These are phyloP conservation scores for Machimus rusticus DNA, from an alignment of 2,888 invertebrate species.

Conservation along the genomic window DNA sequence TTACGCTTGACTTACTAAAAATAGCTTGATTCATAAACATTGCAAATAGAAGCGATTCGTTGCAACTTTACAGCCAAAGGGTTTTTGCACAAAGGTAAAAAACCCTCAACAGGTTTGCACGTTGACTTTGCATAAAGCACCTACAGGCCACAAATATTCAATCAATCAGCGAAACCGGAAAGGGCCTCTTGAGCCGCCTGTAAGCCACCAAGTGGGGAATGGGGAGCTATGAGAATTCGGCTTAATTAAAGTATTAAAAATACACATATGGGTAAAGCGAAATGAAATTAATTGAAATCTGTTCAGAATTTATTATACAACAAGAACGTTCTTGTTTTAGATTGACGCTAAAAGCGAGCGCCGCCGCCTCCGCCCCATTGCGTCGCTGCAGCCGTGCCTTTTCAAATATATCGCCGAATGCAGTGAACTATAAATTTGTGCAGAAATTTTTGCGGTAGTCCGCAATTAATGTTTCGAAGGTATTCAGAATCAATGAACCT, in stretches of 20 bases:
- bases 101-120: not conserved
- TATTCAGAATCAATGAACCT: conserved; percentile 23
- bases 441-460: conserved; percentile 11
- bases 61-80: not conserved
- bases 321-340: not conserved
- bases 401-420: conserved; percentile 1
- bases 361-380: not conserved
- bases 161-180: not conserved
- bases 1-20: not conserved
- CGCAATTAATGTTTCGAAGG: conserved; percentile 35
- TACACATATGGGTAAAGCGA: not conserved
- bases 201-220: not conserved
- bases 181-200: not conserved
- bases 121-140: not conserved
- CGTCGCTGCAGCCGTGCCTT: not conserved
- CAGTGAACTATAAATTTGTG: conserved; percentile 30
- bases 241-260: conserved; percentile 16
- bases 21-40: not conserved
- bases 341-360: not conserved
- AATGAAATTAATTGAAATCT: not conserved
- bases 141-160: not conserved
- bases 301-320: conserved; percentile 13
- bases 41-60: not conserved
- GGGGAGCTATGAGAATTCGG: not conserved
- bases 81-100: not conserved